phyloP scores from a whole-genome alignment of 2,888 invertebrate species.

The Tipula confusa region DNA sequence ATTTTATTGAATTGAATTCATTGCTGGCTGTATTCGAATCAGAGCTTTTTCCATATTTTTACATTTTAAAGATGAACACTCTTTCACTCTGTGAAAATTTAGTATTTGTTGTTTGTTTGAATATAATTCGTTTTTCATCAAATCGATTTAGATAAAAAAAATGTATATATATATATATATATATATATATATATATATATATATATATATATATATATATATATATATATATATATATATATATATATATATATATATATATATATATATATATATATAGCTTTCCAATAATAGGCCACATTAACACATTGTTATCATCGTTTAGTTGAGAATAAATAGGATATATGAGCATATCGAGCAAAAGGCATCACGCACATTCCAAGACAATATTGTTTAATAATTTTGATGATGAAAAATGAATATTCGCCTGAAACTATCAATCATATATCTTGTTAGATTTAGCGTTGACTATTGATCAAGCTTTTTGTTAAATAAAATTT shows the following conservation, averaged over 20 bases:
- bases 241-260: no score
- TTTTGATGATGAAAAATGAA: not conserved
- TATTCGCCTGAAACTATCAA: not conserved
- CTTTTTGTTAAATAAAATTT: not conserved
- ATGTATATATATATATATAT: no score
- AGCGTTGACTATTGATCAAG: not conserved
- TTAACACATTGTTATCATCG: not conserved
- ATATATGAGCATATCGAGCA: not conserved
- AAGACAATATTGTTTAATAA: not conserved
- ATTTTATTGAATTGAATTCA: not conserved
- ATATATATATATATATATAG: no score
- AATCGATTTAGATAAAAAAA: no score
- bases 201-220: no score
- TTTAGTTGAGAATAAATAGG: not conserved
- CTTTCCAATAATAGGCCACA: no score
- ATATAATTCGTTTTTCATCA: not conserved
- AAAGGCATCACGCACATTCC: not conserved
- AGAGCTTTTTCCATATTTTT: not conserved
- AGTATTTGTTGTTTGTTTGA: not conserved
- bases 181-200: no score
- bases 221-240: no score
- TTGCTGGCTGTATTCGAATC: not conserved
- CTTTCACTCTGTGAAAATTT: not conserved
- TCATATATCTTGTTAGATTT: slow-evolving; percentile 8
- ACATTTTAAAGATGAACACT: not conserved